Base-by-base conservation (phyloP, 2,113 vertebrate genomes). In the Gulo gulo region DNA sequence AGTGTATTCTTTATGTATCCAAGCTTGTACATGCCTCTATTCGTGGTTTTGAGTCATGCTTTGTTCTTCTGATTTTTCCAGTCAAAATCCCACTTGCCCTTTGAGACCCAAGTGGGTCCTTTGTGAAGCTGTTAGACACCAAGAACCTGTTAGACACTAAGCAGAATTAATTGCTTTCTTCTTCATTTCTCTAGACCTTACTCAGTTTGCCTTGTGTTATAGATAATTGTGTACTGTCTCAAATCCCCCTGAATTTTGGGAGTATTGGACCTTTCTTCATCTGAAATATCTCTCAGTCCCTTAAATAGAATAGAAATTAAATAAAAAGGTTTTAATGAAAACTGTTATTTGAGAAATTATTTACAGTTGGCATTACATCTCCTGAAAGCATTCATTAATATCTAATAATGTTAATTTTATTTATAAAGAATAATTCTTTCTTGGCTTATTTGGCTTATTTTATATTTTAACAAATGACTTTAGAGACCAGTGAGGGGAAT, bases 221-320 rank as follows among this genome's bases (percentile, higher is more conserved):
- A 86, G 67, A 39, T 90, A 71, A 83, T 78, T 83, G 16, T 73
- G 11, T 91, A 69, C n/a, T 50, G 13, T 91, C 47, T 87, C 45
- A 80, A 59, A 50, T 79, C 8, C 13, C 61, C 20, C 16, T 61
- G 7, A 61, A 42, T 79, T 88, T 29, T 88, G 76, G 69, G 42
- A 90, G 14, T 47, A 55, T 71, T 71, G 24, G 9, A 36, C 26
- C 67, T 57, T 91, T 94, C 88, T 61, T 90, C 6, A 47, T 78
- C 50, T 89, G 63, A 91, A 74, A 59, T 84, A 23, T 31, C 21
- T 47, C 39, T 52, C 21, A 45, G 57, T 86, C n/a, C 57, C 74
- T 80, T 95, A 95, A 78, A 59, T 76, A 74, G 84, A 95, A 82
- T 39, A 96, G 47, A 93, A 97, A 78, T 90, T 84, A 21, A 95